Evolutionary conservation across 2,113 vertebrate species (phyloP), one percentile per base, ranked within the genome.

Genomic region (Aramus guarauna): DNA sequence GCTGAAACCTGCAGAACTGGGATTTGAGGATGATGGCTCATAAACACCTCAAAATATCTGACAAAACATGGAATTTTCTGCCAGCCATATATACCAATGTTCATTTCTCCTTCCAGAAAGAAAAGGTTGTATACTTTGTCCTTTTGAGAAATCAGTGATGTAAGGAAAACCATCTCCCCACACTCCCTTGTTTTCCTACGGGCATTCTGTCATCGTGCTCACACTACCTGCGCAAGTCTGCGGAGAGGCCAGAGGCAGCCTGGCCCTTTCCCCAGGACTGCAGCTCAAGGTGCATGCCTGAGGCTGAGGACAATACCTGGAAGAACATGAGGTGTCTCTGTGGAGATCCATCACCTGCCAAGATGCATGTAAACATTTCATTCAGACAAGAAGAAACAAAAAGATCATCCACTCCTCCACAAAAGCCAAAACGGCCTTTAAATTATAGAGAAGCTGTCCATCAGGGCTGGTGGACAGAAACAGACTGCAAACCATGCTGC

Each of bases 201-300:
- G n/a, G 37, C 6, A 8, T 58, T 82, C 43, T 37, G 37, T 55
- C 27, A 45, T 27, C 3, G 1, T 2, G 2, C 6, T 56, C 59
- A 17, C 17, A 3, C 68, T 26, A 41, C 12, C 50, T 5, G 0
- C 55, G 12, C 15, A 48, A 21, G 30, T 9, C 37, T 41, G 22
- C 0, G 2, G 32, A 59, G 68, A 63, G 29, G 62, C 11, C 59
- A 73, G 58, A 53, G 19, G 32, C 43, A 78, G 27, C 13, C 30
- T 32, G 43, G 12, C 39, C 50, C 43, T 69, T 47, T 39, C 73
- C 36, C 21, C 3, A 4, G 56, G 48, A 24, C 26, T 47, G 36
- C 4, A 5, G 79, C 72, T 73, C 63, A 18, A 32, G 48, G 36
- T 37, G 32, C 60, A 45, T 0, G 0, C 18, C 20, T 0, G 0